A percentile compares a stretch with the other conserved stretches of the same genome.
Evolutionary conservation across 1,140 invertebrate genomes (phyloP).

Genomic region (Marisa cornuarietis): DNA sequence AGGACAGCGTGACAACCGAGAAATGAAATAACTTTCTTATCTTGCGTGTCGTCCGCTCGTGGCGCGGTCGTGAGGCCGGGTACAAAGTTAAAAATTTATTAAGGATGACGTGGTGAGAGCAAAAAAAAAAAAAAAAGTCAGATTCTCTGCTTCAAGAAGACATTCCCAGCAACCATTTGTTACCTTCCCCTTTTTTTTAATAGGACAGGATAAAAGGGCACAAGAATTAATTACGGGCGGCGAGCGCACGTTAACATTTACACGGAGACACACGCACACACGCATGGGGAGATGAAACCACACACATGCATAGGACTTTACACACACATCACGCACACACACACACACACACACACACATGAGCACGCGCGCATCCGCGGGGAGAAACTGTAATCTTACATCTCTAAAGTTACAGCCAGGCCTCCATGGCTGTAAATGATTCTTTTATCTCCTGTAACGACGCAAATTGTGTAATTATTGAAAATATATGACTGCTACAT

Average conservation of each 20-base stretch:
- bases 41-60: too few species aligned
- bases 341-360: not conserved
- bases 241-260: not conserved
- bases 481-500: too few species aligned
- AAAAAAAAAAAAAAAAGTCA: not conserved
- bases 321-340: not conserved
- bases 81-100: not conserved
- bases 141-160: too few species aligned
- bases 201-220: not conserved
- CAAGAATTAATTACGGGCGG: too few species aligned
- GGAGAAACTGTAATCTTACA: too few species aligned
- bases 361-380: not conserved
- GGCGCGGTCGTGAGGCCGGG: not conserved
- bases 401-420: too few species aligned
- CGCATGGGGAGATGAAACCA: not conserved
- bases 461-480: too few species aligned
- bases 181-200: not conserved
- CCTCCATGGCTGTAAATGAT: too few species aligned
- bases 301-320: not conserved
- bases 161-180: not conserved
- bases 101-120: not conserved
- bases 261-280: constrained; percentile 5
- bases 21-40: too few species aligned
- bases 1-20: too few species aligned
- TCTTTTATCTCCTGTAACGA: too few species aligned